phyloP scores from a whole-genome alignment of 2,797 vertebrate genomes.

The Sebastes minor region DNA sequence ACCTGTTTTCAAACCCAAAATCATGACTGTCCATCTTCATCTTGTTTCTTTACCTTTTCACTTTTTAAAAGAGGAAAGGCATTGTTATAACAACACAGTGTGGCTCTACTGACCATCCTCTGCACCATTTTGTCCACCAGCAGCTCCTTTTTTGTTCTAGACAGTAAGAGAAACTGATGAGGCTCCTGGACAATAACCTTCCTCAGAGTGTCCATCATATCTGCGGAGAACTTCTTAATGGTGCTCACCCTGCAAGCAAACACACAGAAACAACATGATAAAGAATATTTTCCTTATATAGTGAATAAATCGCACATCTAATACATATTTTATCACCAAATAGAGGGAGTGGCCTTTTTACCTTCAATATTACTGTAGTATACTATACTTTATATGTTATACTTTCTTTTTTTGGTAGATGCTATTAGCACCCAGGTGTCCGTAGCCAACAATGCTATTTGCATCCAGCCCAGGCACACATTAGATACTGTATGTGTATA shows the following conservation, averaged over 20 bases:
- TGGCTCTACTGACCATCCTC: slow-evolving; percentile 72
- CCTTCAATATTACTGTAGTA: not conserved
- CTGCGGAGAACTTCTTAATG: slow-evolving; percentile 79
- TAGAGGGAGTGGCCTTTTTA: not conserved
- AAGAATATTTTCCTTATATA: not conserved
- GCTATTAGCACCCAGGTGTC: too few relatives aligned
- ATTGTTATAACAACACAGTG: not conserved
- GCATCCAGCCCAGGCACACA: too few relatives aligned
- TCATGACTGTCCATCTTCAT: not conserved
- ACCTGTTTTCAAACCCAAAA: not conserved
- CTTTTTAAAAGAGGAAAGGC: not conserved
- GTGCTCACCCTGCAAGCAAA: slow-evolving; percentile 74
- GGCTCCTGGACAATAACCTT: slow-evolving; percentile 71
- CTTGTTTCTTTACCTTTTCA: not conserved
- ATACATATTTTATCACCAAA: not conserved
- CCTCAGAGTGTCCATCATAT: slow-evolving; percentile 76
- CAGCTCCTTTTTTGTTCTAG: slow-evolving; percentile 76
- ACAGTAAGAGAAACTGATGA: slow-evolving; percentile 74
- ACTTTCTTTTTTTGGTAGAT: not conserved
- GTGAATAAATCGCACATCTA: not conserved
- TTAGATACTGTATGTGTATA: too few relatives aligned
- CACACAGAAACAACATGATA: not conserved
- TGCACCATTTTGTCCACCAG: slow-evolving; percentile 84
- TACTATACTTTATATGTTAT: not conserved
- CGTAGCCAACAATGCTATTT: too few relatives aligned